Base-by-base conservation (phyloP, 2,797 vertebrate species). In the Echeneis naucrates region DNA sequence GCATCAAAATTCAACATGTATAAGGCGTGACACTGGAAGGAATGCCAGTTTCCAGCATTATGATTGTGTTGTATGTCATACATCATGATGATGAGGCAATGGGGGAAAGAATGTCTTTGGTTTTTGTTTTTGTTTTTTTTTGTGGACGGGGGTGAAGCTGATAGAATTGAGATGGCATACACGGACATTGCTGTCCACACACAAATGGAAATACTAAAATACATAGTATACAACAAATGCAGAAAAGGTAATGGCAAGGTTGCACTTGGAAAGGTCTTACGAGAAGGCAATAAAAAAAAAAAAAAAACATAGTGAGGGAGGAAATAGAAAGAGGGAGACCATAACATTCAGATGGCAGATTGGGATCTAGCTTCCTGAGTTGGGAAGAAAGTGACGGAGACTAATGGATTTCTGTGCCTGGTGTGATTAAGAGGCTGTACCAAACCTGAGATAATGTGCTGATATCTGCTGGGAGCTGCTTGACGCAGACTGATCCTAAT, bases 321-420 rank as follows among this genome's bases (percentile, higher is more conserved):
- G 23, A 60, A 59, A 69, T 84, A 80, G 82, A 93, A 90, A 93
- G 90, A 91, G 73, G 87, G 66, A 68, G 90, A 90, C 89, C 82
- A 83, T 87, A 87, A 84, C 92, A 94, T 91, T 88, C 90, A 91
- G 93, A 94, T 75, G 62, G 68, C 86, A 94, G 92, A 92, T 92
- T 95, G 91, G 84, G 83, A 95, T 94, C 94, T 86, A 75, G 81
- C 85, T 92, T 92, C 92, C 88, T 88, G 90, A 94, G 95, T 92
- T 92, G 68, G 84, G 88, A 83, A 88, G 78, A 56, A 90, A 90
- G 87, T 95, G 95, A 96, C 92, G 90, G 94, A 93, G 95, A 94
- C 94, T 92, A 95, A 96, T 95, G 95, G 94, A 95, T 96, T 96
- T 95, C 91, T 83, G 94, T 89, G 94, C 88, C 86, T 87, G 85